A percentile compares a stretch with the other conserved stretches of the same genome.
These are phyloP conservation scores for Apeira syringaria DNA, from an alignment of 2,888 invertebrate species.

Conservation along the genomic window DNA sequence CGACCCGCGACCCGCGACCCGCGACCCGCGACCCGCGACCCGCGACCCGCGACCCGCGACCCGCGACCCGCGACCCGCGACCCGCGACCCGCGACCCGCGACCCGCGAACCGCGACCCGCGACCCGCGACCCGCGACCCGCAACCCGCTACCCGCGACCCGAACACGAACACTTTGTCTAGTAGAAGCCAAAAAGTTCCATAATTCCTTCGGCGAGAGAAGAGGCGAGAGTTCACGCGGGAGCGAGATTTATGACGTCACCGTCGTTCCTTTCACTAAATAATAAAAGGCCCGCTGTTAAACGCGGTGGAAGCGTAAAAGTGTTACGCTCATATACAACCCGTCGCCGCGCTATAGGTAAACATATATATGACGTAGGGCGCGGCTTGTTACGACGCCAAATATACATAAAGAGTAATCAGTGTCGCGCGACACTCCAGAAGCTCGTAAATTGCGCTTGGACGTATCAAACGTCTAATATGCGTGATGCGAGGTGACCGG, in stretches of 20 bases:
- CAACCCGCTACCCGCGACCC: constrained; percentile 73
- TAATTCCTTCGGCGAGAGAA: constrained; percentile 82
- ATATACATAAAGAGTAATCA: constrained; percentile 80
- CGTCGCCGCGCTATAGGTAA: constrained; percentile 73
- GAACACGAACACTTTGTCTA: constrained; percentile 82
- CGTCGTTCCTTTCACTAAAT: constrained; percentile 83
- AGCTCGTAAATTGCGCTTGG: constrained; percentile 62
- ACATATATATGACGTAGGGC: constrained; percentile 59
- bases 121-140: too few species aligned
- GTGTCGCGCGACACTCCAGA: constrained; percentile 69
- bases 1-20: too few species aligned
- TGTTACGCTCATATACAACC: constrained; percentile 81
- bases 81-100: too few species aligned
- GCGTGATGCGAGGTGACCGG: constrained; percentile 10
- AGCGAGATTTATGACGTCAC: constrained; percentile 83
- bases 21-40: too few species aligned
- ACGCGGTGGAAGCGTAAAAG: constrained; percentile 79
- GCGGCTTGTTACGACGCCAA: constrained; percentile 65
- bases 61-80: too few species aligned
- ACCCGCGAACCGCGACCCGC: too few species aligned
- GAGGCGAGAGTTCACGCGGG: constrained; percentile 83
- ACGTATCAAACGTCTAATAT: constrained; percentile 5
- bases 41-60: too few species aligned
- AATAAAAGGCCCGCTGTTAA: constrained; percentile 82
- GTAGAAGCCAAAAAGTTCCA: constrained; percentile 80